Evolutionary conservation across 2,888 invertebrate genomes (phyloP).

Genomic region (Spodoptera picta): DNA sequence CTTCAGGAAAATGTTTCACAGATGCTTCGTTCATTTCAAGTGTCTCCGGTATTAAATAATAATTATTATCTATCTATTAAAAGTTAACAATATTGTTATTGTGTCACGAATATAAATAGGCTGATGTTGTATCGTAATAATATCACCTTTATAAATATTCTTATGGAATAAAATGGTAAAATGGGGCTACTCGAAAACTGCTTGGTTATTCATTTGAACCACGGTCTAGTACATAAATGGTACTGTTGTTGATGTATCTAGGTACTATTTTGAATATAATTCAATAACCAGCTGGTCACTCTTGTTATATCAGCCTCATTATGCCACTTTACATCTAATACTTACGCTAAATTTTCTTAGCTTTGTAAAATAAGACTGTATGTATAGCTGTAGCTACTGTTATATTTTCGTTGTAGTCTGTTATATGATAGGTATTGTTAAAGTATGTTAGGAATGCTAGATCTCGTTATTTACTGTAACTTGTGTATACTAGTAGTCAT

Average conservation of each 20-base stretch:
- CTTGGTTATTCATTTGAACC: constrained; percentile 12
- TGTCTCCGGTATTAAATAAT: constrained; percentile 42
- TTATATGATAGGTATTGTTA: constrained; percentile 69
- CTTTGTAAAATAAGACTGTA: constrained; percentile 83
- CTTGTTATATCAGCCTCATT: constrained; percentile 6
- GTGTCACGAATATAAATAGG: constrained; percentile 38
- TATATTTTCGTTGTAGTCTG: constrained; percentile 65
- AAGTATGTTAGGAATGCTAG: constrained; percentile 80
- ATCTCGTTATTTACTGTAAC: constrained; percentile 80
- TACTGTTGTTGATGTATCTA: background rate
- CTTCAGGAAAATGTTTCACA: constrained; percentile 59
- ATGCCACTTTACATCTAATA: constrained; percentile 39
- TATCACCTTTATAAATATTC: constrained; percentile 31
- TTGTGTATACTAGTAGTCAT: constrained; percentile 59
- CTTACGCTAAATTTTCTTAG: constrained; percentile 67
- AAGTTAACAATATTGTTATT: constrained; percentile 41
- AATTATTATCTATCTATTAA: constrained; percentile 39
- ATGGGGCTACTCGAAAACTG: constrained; percentile 19
- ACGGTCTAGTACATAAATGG: background rate
- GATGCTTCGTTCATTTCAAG: constrained; percentile 56
- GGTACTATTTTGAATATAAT: background rate
- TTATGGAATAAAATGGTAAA: constrained; percentile 49
- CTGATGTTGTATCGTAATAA: constrained; percentile 45
- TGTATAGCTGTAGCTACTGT: constrained; percentile 67
- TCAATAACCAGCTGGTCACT: background rate